These are phyloP conservation scores for Anagyrus pseudococci DNA, from an alignment of 2,888 invertebrate genomes.

Conservation along the genomic window DNA sequence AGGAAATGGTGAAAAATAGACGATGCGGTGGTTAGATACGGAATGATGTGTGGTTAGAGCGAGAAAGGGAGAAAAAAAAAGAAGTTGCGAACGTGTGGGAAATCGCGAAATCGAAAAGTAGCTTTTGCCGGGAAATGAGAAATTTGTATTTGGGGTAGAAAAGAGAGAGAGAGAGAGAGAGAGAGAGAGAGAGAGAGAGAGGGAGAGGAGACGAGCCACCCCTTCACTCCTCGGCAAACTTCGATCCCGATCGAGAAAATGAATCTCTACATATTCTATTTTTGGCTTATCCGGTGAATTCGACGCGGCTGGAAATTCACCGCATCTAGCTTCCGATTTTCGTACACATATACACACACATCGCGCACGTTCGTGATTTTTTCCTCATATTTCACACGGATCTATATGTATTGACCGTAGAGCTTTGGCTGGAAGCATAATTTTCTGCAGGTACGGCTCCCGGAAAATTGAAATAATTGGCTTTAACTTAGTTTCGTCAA, in stretches of 20 bases:
- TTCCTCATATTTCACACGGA: too few relatives aligned
- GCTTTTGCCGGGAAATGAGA: slow-evolving; percentile 35
- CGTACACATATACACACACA: slow-evolving; percentile 1
- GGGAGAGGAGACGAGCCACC: too few relatives aligned
- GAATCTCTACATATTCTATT: slow-evolving; percentile 38
- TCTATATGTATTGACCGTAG: too few relatives aligned
- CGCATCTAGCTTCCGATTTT: slow-evolving; percentile 22
- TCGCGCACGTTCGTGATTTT: neutral
- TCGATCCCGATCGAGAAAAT: slow-evolving; percentile 35
- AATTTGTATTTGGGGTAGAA: slow-evolving; percentile 29
- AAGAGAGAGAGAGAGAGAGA: too few relatives aligned
- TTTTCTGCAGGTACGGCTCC: too few relatives aligned
- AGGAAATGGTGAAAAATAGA: slow-evolving; percentile 27
- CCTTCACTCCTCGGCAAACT: too few relatives aligned
- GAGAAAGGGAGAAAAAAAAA: slow-evolving; percentile 6
- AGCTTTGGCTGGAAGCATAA: too few relatives aligned
- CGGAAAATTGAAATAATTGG: too few relatives aligned
- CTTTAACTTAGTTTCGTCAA: too few relatives aligned
- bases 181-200: too few relatives aligned
- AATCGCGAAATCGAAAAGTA: slow-evolving; percentile 32
- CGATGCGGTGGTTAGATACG: slow-evolving; percentile 15
- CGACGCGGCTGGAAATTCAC: slow-evolving; percentile 28
- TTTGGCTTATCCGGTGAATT: slow-evolving; percentile 31
- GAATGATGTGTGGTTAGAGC: slow-evolving; percentile 18
- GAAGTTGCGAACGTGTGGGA: slow-evolving; percentile 12